phyloP scores from a whole-genome alignment of 2,113 vertebrate genomes.

The Stegostoma tigrinum region DNA sequence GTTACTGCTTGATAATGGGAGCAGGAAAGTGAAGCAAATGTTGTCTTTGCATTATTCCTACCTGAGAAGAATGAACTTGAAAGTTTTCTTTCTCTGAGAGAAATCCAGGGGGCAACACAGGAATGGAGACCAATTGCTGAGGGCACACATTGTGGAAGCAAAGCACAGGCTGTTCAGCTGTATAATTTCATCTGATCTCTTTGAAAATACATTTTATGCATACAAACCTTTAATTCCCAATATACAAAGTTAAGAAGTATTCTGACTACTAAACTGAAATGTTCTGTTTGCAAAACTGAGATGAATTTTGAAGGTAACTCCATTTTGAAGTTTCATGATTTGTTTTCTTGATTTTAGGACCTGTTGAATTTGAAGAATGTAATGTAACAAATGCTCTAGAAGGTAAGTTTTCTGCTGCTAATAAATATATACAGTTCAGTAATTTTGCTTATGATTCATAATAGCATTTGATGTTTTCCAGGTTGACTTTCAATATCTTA shows the following conservation, averaged over 20 bases:
- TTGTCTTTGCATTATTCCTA: neutral
- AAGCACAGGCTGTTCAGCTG: neutral
- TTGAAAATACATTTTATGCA: neutral
- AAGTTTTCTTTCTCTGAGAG: neutral
- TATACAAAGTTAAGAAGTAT: too few relatives aligned
- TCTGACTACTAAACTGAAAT: neutral
- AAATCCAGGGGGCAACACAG: neutral
- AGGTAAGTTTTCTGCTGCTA: slow-evolving; percentile 58
- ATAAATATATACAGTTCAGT: neutral
- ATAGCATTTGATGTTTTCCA: neutral
- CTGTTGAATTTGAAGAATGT: slow-evolving; percentile 95
- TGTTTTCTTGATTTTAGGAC: slow-evolving; percentile 56
- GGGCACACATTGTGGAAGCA: neutral
- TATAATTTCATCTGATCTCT: neutral
- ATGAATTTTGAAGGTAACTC: neutral
- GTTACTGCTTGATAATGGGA: neutral
- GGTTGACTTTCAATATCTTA: neutral
- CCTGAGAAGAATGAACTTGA: neutral
- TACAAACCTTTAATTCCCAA: neutral
- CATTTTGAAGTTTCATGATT: neutral
- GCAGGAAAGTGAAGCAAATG: neutral
- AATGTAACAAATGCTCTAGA: slow-evolving; percentile 78
- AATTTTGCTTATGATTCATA: neutral
- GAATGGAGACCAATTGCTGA: neutral
- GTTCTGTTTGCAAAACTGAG: neutral